phyloP scores from a whole-genome alignment of 1,140 invertebrate genomes.

The Ips nitidus region DNA sequence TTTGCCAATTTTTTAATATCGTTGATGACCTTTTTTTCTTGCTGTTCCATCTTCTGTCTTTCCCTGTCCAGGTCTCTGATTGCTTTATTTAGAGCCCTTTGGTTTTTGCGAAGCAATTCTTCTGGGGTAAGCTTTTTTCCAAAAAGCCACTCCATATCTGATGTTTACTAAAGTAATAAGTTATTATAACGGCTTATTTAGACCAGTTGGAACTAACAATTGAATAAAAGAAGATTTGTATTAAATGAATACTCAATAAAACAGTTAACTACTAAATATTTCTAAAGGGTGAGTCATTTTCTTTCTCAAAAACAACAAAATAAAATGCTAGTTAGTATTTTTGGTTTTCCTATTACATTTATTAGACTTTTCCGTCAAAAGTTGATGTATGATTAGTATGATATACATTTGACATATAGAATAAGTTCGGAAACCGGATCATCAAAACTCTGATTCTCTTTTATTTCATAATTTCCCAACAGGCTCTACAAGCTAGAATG shows the following conservation, averaged over 20 bases:
- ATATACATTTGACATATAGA: too few relatives aligned
- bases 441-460: too few relatives aligned
- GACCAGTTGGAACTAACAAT: neutral
- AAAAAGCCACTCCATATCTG: conserved; percentile 93
- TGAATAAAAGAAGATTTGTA: neutral
- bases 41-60: conserved; percentile 93
- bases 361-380: too few relatives aligned
- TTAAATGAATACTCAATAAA: neutral
- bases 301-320: neutral
- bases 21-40: conserved; percentile 97
- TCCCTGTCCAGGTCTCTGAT: conserved; percentile 97
- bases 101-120: conserved; percentile 97
- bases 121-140: conserved; percentile 95
- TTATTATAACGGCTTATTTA: too few relatives aligned
- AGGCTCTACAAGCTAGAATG: too few relatives aligned
- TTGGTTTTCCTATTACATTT: too few relatives aligned
- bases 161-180: neutral
- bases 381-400: too few relatives aligned
- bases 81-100: conserved; percentile 97
- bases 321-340: too few relatives aligned
- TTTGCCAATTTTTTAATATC: conserved; percentile 99
- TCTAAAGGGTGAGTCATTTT: neutral
- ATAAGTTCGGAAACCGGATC: too few relatives aligned
- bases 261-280: neutral
- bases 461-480: too few relatives aligned